Percentiles rank a stretch among this genome's conserved stretches.
Conservation (phyloP, 1,140 invertebrate species). For the Calliphora vicina region DNA sequence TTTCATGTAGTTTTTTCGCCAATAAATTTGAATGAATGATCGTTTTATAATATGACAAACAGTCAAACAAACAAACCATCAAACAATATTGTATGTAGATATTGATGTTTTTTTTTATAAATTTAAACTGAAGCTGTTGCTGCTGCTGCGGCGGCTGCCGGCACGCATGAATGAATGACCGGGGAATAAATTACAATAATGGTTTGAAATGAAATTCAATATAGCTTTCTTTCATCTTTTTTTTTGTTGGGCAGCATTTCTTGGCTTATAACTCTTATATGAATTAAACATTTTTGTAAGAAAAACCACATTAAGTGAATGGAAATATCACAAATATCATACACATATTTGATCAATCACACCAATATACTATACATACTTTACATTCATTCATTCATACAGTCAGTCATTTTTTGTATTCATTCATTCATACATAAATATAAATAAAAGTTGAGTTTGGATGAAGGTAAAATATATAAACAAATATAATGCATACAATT, state of each 20-base stretch:
- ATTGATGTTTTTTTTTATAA: background rate
- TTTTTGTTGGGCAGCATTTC: no score
- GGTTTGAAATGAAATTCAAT: constrained; percentile 22
- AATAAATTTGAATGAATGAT: constrained; percentile 32
- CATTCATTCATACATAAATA: background rate
- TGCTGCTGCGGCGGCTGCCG: background rate
- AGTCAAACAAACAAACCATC: background rate
- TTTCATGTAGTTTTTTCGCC: background rate
- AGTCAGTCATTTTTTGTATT: background rate
- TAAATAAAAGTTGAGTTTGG: no score
- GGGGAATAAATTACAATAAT: constrained; percentile 19
- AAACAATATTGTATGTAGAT: background rate
- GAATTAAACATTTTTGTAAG: background rate
- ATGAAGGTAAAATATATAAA: background rate
- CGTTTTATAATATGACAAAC: constrained; percentile 21
- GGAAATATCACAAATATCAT: background rate
- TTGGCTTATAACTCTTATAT: background rate
- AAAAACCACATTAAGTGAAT: background rate
- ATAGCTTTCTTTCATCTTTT: constrained; percentile 28
- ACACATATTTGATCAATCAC: background rate
- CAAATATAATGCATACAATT: background rate
- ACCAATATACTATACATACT: background rate
- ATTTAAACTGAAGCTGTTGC: background rate
- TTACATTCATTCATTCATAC: background rate
- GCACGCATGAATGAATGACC: constrained; percentile 18